Evolutionary conservation across 1,140 invertebrate species (phyloP).

Genomic region (Eurosta solidaginis): DNA sequence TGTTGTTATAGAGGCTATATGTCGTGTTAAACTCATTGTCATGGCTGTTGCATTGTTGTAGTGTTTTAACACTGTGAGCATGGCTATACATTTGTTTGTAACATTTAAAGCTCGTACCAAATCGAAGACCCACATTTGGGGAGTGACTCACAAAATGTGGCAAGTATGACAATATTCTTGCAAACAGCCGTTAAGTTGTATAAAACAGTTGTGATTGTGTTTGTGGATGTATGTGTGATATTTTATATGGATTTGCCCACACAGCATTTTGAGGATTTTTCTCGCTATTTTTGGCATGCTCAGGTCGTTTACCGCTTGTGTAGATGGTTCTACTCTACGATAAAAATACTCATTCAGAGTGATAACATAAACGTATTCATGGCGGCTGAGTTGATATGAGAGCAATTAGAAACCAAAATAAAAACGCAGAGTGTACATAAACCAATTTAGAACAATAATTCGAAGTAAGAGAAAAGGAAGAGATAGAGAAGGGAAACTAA

Average conservation of each 20-base stretch:
- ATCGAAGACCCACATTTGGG: constrained; percentile 12
- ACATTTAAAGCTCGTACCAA: constrained; percentile 11
- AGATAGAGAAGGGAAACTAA: no score
- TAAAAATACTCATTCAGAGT: no score
- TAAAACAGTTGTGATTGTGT: neutral
- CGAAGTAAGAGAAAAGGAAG: no score
- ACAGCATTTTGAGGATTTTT: neutral
- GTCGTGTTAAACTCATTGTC: neutral
- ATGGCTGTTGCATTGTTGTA: neutral
- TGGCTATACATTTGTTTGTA: no score
- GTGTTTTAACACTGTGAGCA: neutral
- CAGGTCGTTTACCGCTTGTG: no score
- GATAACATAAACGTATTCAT: no score
- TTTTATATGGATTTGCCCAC: neutral
- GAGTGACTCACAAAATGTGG: neutral
- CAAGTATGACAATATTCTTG: neutral
- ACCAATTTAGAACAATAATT: no score
- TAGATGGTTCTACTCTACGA: no score
- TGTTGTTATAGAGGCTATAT: neutral
- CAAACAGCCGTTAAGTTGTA: neutral
- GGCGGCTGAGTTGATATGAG: no score
- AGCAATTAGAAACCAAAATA: no score
- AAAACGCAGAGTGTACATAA: no score
- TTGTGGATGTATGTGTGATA: neutral
- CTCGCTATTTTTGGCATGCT: no score